Conservation (phyloP, 1,140 invertebrate genomes). For the Hyles vespertilio region DNA sequence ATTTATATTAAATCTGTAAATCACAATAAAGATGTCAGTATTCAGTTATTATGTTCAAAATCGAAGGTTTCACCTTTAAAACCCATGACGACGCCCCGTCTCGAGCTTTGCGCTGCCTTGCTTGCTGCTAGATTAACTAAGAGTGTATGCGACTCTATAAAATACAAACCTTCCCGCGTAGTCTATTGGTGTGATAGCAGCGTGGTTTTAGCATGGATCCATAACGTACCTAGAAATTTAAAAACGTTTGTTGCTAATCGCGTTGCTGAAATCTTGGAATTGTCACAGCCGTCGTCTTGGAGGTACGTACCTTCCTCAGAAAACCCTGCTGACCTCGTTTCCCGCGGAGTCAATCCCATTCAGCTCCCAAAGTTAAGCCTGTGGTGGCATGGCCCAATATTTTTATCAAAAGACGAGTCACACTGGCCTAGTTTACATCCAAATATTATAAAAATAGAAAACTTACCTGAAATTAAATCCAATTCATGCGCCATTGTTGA, state of each 20-base stretch:
- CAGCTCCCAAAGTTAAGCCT: not conserved
- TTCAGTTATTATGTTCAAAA: constrained; percentile 35
- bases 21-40: not conserved
- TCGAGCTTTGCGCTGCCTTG: constrained; percentile 39
- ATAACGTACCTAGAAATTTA: constrained; percentile 23
- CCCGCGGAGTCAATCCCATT: constrained; percentile 25
- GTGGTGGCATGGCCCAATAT: constrained; percentile 18
- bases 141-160: constrained; percentile 1
- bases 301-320: constrained; percentile 4
- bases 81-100: constrained; percentile 28
- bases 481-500: too few relatives aligned
- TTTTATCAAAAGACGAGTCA: not conserved
- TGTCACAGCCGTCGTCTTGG: constrained; percentile 28
- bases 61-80: constrained; percentile 45
- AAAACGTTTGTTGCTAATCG: constrained; percentile 59
- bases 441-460: not conserved
- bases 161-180: constrained; percentile 2
- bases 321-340: constrained; percentile 37
- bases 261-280: constrained; percentile 41
- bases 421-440: not conserved
- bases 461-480: constrained; percentile 13
- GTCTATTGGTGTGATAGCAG: constrained; percentile 49
- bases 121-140: not conserved
- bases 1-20: constrained; percentile 16
- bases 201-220: constrained; percentile 53